Conservation (phyloP, 2,888 invertebrate genomes). For the Embidobia sp. region DNA sequence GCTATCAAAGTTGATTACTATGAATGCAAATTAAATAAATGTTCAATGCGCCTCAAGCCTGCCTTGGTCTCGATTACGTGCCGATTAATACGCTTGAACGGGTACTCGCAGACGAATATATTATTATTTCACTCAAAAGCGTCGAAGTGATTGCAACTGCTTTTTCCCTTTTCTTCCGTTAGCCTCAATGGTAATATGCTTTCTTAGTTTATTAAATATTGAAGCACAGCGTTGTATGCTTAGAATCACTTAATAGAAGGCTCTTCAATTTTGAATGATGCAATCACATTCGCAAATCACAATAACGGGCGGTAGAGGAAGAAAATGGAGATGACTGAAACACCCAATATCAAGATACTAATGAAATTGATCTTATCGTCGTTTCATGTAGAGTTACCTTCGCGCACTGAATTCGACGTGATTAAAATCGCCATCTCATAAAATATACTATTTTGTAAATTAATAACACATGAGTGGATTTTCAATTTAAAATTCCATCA, state of each 20-base stretch:
- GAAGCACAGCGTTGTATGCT: conserved; percentile 6
- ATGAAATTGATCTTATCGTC: conserved; percentile 62
- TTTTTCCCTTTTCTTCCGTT: no score
- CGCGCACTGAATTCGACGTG: conserved; percentile 18
- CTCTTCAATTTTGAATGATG: conserved; percentile 33
- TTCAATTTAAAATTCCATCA: conserved; percentile 35
- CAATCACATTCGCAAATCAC: conserved; percentile 38
- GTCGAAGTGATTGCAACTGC: no score
- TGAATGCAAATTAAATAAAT: no score
- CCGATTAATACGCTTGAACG: no score
- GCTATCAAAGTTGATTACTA: no score
- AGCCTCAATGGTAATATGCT: no score
- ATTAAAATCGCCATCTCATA: conserved; percentile 34
- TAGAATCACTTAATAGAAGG: conserved; percentile 26
- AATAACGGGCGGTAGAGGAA: conserved; percentile 32
- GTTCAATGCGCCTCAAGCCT: not conserved
- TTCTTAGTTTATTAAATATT: conserved; percentile 12
- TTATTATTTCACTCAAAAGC: no score
- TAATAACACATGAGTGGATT: conserved; percentile 15
- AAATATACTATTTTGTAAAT: conserved; percentile 25
- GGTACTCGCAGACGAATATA: no score
- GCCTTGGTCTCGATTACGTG: no score
- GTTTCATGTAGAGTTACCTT: conserved; percentile 20
- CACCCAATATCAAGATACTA: conserved; percentile 62
- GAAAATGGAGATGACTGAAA: conserved; percentile 59